Base-by-base conservation (phyloP, 2,113 vertebrate genomes). In the Rattus rattus region DNA sequence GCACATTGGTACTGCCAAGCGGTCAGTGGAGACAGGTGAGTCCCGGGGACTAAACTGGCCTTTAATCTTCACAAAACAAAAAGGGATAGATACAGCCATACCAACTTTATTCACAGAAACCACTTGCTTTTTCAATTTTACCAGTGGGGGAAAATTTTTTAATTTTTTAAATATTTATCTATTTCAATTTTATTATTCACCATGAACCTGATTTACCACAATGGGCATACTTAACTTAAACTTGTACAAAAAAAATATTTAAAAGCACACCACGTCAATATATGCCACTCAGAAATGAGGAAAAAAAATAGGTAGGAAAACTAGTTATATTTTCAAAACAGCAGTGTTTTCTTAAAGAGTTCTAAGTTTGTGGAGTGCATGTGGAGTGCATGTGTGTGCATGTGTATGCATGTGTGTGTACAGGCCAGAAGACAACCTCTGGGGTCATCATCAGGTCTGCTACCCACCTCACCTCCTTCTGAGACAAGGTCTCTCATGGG, bases 181-280 rank as follows among this genome's bases (percentile, higher is more conserved):
- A 16, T 36, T 39, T 83, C 22, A 36, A 81, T 39, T 83, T 61
- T 61, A 7, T 93, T 5, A 26, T 79, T 94, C 43, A n/a, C 72
- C 33, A 86, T 52, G 70, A 91, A 95, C 36, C 85, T 89, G 59
- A 87, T 75, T 91, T 49, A 80, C 83, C 63, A n/a, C 4, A 93
- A 30, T 47, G 70, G 4, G 69, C 19, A 52, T 54, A 65, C 16
- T 83, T 59, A 83, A 59, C 84, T 59, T 95, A 79, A 91, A 79
- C 30, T 81, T 63, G 30, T n/a, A 93, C 54, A 80, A 65, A 84
- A 43, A 91, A 80, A 83, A 69, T 16, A 83, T 39, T 70, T 96
- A 79, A 91, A 95, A 92, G 22, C 43, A 54, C 54, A 80, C 22
- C 20, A 77, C 92, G 65, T 59, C 49, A 92, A 85, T 69, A 94